Evolutionary conservation across 2,797 vertebrate species (phyloP).

Genomic region (Trichosurus vulpecula): DNA sequence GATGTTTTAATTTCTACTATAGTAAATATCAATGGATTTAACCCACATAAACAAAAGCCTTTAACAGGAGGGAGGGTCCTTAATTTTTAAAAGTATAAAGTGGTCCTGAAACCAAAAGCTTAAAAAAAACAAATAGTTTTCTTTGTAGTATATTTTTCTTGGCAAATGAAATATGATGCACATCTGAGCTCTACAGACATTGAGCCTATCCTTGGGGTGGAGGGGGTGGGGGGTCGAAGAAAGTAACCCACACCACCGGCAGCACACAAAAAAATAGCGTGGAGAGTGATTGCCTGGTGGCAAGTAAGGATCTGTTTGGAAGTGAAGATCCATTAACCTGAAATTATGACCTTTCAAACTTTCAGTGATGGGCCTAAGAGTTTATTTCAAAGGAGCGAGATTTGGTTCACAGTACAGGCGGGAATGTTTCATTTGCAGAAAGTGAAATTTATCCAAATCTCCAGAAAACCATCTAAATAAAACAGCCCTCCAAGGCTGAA

Average conservation of each 20-base stretch:
- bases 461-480: not conserved
- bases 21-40: too few relatives aligned
- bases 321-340: conserved; percentile 8
- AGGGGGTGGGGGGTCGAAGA: not conserved
- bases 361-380: not conserved
- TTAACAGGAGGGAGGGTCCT: not conserved
- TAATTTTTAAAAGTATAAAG: not conserved
- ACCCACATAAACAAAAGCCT: not conserved
- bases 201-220: not conserved
- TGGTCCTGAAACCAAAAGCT: not conserved
- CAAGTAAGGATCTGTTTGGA: not conserved
- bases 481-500: not conserved
- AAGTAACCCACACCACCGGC: not conserved
- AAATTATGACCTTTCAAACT: conserved; percentile 22
- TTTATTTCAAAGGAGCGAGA: not conserved
- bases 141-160: not conserved
- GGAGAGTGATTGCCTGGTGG: not conserved
- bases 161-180: not conserved
- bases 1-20: too few relatives aligned
- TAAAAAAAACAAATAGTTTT: not conserved
- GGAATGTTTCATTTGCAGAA: not conserved
- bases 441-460: not conserved
- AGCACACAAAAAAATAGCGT: not conserved
- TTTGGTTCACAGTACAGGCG: not conserved
- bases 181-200: not conserved